Evolutionary conservation across 1,140 invertebrate species (phyloP), one percentile per base, ranked within the genome.

Genomic region (Aradophagus sp.): DNA sequence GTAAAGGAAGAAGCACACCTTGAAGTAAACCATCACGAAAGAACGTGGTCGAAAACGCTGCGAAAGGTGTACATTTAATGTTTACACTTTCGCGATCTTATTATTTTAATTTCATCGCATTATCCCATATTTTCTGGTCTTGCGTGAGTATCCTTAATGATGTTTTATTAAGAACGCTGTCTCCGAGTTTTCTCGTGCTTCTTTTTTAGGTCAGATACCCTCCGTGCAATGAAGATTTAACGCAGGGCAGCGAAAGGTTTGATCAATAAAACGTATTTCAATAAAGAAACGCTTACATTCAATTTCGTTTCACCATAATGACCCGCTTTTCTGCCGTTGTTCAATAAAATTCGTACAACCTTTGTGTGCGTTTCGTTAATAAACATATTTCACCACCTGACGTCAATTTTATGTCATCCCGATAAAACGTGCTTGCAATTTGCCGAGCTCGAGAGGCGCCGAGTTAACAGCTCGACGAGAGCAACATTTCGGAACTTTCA

Each of bases 181-280:
- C 36, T 36, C 16, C 3, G 14, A 4, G 20, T n/a, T 36, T 36
- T 11, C 2, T 20, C 15, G 32, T 41, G 38, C 4, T 47, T 32
- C 41, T 32, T 47, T 47, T 32, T 32, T 8, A 34, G 42, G 42
- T 32, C 42, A 34, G 19, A 47, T 47, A 34, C n/a, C 26, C 42
- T n/a, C 27, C 39, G 20, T 32, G 12, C 16, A 19, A 32, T 32
- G 42, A 47, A 47, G 42, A 32, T 32, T 47, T 31, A 17, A 47
- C 26, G 23, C 12, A 47, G 23, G 26, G 7, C 41, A 29, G 26
- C n/a, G 4, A 17, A 31, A 19, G 29, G 42, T 32, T 32, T 32
- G 42, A 47, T 47, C 29, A 20, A 47, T 47, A 47, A 20, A 47
- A 13, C 11, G 42, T 32, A 47, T 34, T 47, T 1, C 34, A 32